Evolutionary conservation across 2,888 invertebrate genomes (phyloP).

Genomic region (Lasioglossum villosulum): DNA sequence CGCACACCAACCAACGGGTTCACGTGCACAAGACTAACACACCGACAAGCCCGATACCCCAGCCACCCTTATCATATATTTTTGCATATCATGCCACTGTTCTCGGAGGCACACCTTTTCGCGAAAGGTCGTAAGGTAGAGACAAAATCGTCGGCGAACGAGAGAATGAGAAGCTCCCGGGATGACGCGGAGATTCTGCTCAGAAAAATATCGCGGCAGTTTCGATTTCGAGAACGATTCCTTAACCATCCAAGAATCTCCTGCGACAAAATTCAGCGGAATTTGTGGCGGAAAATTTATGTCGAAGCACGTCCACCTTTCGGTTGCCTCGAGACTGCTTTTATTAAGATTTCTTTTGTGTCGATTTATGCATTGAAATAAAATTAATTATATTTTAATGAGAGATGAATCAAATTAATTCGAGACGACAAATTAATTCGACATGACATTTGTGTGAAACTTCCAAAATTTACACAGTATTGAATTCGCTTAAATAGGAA

Average conservation of each 20-base stretch:
- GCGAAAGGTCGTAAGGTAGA: slow-evolving; percentile 60
- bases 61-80: slow-evolving; percentile 79
- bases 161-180: slow-evolving; percentile 46
- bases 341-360: background rate
- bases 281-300: background rate
- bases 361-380: background rate
- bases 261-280: background rate
- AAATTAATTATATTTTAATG: background rate
- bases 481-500: background rate
- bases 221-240: slow-evolving; percentile 26
- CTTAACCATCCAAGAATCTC: background rate
- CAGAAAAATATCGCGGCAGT: slow-evolving; percentile 10
- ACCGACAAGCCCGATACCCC: slow-evolving; percentile 58
- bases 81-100: slow-evolving; percentile 79
- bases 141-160: slow-evolving; percentile 54
- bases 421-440: background rate
- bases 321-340: background rate
- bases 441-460: background rate
- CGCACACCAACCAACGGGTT: slow-evolving; percentile 57
- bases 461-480: background rate
- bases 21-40: slow-evolving; percentile 28
- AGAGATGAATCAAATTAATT: background rate
- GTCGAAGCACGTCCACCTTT: background rate
- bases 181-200: slow-evolving; percentile 49
- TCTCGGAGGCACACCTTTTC: slow-evolving; percentile 69